Evolutionary conservation across 2,113 vertebrate species (phyloP).

Genomic region (Isichthys henryi): DNA sequence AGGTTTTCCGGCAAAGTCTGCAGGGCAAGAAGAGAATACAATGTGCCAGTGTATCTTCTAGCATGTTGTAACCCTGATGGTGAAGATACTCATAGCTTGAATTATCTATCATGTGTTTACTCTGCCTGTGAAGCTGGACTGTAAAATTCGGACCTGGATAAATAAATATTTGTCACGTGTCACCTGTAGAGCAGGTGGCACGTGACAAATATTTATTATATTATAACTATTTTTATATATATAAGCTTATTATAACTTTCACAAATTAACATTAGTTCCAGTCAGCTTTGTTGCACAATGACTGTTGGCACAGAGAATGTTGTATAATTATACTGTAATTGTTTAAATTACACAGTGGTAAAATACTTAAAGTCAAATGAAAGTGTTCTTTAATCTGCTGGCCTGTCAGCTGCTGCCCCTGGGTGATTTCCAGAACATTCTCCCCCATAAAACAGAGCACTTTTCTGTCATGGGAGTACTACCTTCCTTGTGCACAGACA

Average conservation of each 20-base stretch:
- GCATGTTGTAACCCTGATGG: neutral
- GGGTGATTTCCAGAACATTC: neutral
- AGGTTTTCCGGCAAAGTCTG: neutral
- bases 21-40: neutral
- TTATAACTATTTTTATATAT: too few relatives aligned
- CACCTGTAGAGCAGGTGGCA: too few relatives aligned
- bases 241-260: neutral
- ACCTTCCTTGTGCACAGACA: slow-evolving; percentile 2
- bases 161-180: neutral
- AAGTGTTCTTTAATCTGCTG: neutral
- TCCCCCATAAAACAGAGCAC: neutral
- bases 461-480: neutral
- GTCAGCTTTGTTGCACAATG: neutral
- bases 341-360: neutral
- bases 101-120: neutral
- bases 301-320: neutral
- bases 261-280: neutral
- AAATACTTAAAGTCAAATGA: neutral
- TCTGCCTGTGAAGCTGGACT: neutral
- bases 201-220: too few relatives aligned
- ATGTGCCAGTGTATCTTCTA: neutral
- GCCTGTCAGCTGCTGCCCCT: neutral
- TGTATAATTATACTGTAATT: neutral
- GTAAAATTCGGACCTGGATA: neutral
- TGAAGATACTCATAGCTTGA: neutral